Evolutionary conservation across 2,888 invertebrate genomes (phyloP), one percentile per base, ranked within the genome.

Genomic region (Ophion costatus): DNA sequence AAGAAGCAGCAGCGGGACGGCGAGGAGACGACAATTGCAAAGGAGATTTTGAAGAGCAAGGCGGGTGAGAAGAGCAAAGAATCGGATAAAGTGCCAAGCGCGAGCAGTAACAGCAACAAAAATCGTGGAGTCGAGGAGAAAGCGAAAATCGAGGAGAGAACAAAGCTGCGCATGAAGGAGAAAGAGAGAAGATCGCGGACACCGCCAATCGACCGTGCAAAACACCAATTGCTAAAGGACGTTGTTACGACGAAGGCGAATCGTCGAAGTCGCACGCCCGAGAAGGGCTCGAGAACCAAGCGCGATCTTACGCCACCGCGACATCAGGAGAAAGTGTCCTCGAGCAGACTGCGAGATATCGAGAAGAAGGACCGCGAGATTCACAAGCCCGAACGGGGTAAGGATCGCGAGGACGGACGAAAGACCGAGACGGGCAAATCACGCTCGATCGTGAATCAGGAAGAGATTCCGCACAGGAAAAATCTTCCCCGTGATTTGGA

Each of bases 101-200:
- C 29, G 7, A 70, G 56, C 56, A 51, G 17, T 7, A 59, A 38
- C 14, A 17, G 42, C 9, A 61, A 33, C n/a, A 93, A 92, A 66
- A 89, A 51, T 63, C 90, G 92, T 9, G 22, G 79, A 0, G 71
- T 88, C 9, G 92, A 92, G 7, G 92, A 92, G 0, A 92, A 91
- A 86, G 83, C 78, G 77, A 92, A 91, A 74, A 78, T 80, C 5
- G 93, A 92, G 0, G 94, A 94, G 2, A 91, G 92, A 75, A 83
- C 92, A 3, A 93, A 92, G 74, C 86, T 89, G 0, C 91, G 92
- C 24, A 90, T 91, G 2, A 93, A 92, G 76, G 94, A 94, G 10
- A 91, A 93, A 71, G 94, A 94, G 17, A 88, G 92, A 67, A 91
- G 92, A 33, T 93, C 94, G 2, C 89, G 93, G 17, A 93, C 93